Evolutionary conservation across 92 coral and sea anemone species (phyloP).

Genomic region (Heteractis magnifica): DNA sequence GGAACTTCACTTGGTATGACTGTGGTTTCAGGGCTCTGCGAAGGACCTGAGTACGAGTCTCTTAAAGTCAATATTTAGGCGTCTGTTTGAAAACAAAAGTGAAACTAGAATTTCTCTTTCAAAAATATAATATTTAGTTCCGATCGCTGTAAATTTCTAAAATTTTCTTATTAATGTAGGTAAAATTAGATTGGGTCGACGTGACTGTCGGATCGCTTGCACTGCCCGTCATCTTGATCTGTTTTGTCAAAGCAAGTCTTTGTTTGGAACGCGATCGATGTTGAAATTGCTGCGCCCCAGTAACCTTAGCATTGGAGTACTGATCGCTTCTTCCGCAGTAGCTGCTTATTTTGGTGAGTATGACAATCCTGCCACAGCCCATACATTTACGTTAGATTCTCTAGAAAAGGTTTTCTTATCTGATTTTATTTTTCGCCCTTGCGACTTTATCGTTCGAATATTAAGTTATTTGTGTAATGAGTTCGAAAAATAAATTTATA

Average conservation of each 20-base stretch:
- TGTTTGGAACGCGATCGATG: neutral
- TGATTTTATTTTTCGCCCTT: no score
- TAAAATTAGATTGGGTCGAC: neutral
- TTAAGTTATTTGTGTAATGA: no score
- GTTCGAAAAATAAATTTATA: no score
- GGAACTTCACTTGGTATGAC: neutral
- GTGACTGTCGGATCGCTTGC: neutral
- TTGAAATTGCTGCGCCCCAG: neutral
- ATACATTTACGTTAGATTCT: neutral
- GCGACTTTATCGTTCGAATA: no score
- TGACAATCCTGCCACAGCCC: neutral
- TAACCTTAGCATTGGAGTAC: neutral
- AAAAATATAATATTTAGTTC: neutral
- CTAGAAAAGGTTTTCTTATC: neutral
- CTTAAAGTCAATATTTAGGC: neutral
- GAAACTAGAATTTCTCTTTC: neutral
- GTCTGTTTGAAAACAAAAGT: neutral
- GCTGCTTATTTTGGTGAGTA: constrained; percentile 6
- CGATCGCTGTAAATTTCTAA: neutral
- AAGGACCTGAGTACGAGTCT: neutral
- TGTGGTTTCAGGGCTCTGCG: neutral
- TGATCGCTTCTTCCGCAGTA: neutral
- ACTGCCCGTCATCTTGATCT: neutral
- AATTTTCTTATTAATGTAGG: neutral
- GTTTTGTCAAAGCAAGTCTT: neutral